phyloP scores from a whole-genome alignment of 2,888 invertebrate species.

The Napeogenes sylphis region DNA sequence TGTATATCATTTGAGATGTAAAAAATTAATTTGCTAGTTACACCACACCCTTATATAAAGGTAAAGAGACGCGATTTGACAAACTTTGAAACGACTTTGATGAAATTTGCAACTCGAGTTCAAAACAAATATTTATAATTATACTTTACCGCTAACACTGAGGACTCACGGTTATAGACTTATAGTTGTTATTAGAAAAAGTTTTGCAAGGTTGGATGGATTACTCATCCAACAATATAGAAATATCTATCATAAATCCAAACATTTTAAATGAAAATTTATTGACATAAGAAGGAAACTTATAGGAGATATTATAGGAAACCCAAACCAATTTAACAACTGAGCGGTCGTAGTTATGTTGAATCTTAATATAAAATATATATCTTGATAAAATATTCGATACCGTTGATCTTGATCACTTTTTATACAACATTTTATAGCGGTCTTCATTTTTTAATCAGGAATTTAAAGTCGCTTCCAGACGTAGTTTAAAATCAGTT shows the following conservation, averaged over 20 bases:
- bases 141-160: constrained; percentile 10
- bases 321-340: too few relatives aligned
- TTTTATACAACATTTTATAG: not conserved
- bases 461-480: constrained; percentile 2
- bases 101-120: constrained; percentile 17
- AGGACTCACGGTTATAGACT: not conserved
- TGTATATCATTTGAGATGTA: too few relatives aligned
- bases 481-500: constrained; percentile 5
- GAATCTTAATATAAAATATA: not conserved
- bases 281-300: too few relatives aligned
- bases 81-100: constrained; percentile 22
- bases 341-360: not conserved
- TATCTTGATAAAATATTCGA: not conserved
- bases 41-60: constrained; percentile 16
- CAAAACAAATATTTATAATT: constrained; percentile 25
- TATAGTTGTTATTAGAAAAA: not conserved
- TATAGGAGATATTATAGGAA: too few relatives aligned
- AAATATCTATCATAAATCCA: too few relatives aligned
- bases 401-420: not conserved
- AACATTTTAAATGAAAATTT: too few relatives aligned
- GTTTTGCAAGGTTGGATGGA: too few relatives aligned
- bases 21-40: constrained; percentile 1
- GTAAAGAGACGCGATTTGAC: constrained; percentile 23
- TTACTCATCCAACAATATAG: too few relatives aligned
- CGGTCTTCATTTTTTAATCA: constrained; percentile 1